Conservation (phyloP, 2,113 vertebrate species). For the Rhea pennata region DNA sequence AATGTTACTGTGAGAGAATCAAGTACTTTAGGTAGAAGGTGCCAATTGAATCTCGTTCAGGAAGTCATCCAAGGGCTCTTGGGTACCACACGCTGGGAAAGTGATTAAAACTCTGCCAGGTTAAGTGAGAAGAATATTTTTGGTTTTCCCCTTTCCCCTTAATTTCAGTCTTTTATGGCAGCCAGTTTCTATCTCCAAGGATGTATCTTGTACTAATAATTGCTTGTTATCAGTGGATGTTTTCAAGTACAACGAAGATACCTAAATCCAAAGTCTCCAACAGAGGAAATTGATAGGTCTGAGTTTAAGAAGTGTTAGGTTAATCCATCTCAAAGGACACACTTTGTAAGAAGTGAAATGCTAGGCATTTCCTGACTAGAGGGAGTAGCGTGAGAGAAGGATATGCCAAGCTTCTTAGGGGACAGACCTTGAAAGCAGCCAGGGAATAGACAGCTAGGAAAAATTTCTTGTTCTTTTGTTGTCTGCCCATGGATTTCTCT, state of each 20-base stretch:
- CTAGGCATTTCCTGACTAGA: neutral
- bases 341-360: neutral
- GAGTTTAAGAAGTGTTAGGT: slow-evolving; percentile 5
- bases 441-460: neutral
- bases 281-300: slow-evolving; percentile 22
- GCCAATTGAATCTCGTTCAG: neutral
- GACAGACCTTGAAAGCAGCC: neutral
- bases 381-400: neutral
- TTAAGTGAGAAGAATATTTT: neutral
- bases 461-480: neutral
- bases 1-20: neutral
- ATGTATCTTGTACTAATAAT: slow-evolving; percentile 38
- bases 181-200: neutral
- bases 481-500: neutral
- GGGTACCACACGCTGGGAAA: neutral
- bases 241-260: slow-evolving; percentile 42
- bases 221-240: slow-evolving; percentile 24
- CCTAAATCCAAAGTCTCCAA: slow-evolving; percentile 34
- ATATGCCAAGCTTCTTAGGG: neutral
- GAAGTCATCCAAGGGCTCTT: neutral
- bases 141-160: neutral
- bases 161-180: neutral
- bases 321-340: neutral
- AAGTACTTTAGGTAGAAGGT: neutral
- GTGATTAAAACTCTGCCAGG: slow-evolving; percentile 19